Base-by-base conservation (phyloP, 1,140 invertebrate genomes). In the Lepidurus packardi region DNA sequence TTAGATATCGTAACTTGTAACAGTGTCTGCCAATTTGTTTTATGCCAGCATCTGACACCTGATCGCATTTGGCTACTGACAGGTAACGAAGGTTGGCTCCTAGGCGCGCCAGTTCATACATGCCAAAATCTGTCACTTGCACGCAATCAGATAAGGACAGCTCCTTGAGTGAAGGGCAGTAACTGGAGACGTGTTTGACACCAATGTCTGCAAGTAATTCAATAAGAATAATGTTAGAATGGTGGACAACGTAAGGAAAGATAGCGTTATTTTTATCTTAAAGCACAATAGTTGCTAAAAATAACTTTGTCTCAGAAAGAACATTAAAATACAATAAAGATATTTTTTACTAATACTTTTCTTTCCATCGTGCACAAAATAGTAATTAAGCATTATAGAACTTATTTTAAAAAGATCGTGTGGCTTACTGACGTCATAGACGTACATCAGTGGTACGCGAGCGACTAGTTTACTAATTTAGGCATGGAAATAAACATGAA, bases 101-200 rank as follows among this genome's bases (percentile, higher is more conserved):
- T 11, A 97, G 86, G 83, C 94, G 94, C 1, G 94, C 93, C 73
- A 97, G 83, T 86, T 96, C 94, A 82, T 95, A 93, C 6, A 97
- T 87, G 1, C 94, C 94, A 83, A 95, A 96, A 84, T 98, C 95
- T 0, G 94, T 96, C 43, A 98, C 90, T 80, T 91, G 91, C 6
- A 89, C 87, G 83, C 95, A 98, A 85, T 97, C 95, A 11, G 94
- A 96, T 13, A 97, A 91, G 81, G 93, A 95, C 11, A 97, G 86
- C 84, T 97, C 94, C 78, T 93, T 89, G 11, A 97, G 85, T 77
- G 89, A 91, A 1, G 89, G 87, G 83, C 94, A 97, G 84, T 95
- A 95, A 80, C 91, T 94, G 8, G 94, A 93, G 65, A 97, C 90
- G 83, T 90, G 91, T 81, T 93, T 91, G 7, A 93, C 85, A 80